A percentile compares a stretch with the other conserved stretches of the same genome.
Conservation (phyloP, 2,113 vertebrate genomes). For the Emydocephalus ijimae region DNA sequence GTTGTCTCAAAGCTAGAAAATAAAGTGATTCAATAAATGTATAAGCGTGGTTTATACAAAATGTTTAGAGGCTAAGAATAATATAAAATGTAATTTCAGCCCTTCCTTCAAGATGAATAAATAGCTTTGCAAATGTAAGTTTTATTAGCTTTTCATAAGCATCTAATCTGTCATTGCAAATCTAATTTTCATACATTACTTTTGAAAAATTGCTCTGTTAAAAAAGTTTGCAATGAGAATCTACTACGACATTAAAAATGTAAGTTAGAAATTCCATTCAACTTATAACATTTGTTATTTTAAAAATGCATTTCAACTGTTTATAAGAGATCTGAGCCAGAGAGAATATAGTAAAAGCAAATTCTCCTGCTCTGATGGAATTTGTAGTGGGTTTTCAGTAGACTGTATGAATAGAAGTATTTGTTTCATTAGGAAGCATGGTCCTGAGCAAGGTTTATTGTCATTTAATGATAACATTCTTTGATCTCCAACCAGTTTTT, state of each 20-base stretch:
- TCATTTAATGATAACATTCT: not conserved
- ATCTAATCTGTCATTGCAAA: slow-evolving; percentile 1
- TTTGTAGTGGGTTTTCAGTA: not conserved
- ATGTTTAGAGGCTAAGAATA: not conserved
- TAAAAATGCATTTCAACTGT: not conserved
- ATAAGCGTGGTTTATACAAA: not conserved
- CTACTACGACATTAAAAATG: not conserved
- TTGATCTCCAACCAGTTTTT: not conserved
- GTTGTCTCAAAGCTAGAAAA: not conserved
- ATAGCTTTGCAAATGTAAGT: not conserved
- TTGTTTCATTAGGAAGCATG: not conserved
- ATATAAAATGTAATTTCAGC: slow-evolving; percentile 7
- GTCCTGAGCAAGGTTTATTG: not conserved
- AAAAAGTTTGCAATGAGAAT: not conserved
- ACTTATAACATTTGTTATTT: not conserved
- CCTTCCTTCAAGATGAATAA: not conserved
- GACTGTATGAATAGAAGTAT: not conserved
- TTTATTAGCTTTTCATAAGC: slow-evolving; percentile 1
- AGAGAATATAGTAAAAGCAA: not conserved
- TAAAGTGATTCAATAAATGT: not conserved
- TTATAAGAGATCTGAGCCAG: not conserved
- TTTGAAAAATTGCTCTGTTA: not conserved
- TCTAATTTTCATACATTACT: not conserved
- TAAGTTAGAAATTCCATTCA: not conserved
- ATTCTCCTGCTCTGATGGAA: not conserved